Evolutionary conservation across 1,140 invertebrate genomes (phyloP).

Genomic region (Ceratina japonica): DNA sequence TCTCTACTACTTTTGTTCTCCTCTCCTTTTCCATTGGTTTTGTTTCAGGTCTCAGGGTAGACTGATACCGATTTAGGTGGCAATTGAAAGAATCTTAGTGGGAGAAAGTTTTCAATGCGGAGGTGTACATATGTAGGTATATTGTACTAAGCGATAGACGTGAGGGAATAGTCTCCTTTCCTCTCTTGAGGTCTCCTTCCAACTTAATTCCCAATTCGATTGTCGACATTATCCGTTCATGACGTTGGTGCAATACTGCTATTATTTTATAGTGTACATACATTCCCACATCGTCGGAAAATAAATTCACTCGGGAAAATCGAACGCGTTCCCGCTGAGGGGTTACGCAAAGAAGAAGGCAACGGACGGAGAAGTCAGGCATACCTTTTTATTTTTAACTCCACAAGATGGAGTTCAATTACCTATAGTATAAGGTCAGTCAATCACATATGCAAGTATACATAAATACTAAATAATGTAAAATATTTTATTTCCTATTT

Average conservation of each 20-base stretch:
- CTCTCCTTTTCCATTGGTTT: background rate
- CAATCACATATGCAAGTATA: too few relatives aligned
- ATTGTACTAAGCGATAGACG: too few relatives aligned
- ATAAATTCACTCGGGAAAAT: background rate
- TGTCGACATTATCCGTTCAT: too few relatives aligned
- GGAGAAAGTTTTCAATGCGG: background rate
- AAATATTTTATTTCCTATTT: too few relatives aligned
- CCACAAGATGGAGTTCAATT: slow-evolving; percentile 18
- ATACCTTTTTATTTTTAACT: slow-evolving; percentile 16
- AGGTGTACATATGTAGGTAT: background rate
- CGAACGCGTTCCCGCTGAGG: background rate
- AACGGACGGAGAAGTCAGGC: background rate
- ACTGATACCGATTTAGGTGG: background rate
- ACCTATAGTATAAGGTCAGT: slow-evolving; percentile 10
- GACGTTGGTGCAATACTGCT: too few relatives aligned
- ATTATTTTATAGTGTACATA: too few relatives aligned
- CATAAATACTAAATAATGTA: too few relatives aligned
- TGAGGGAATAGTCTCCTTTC: too few relatives aligned
- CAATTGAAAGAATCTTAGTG: background rate
- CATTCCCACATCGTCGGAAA: background rate
- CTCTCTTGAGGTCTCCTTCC: too few relatives aligned
- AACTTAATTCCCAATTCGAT: too few relatives aligned
- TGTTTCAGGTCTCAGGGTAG: background rate
- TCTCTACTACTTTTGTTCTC: background rate
- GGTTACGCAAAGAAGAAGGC: background rate